Evolutionary conservation across 2,113 vertebrate genomes (phyloP), one percentile per base, ranked within the genome.

Genomic region (Hydropotes inermis): DNA sequence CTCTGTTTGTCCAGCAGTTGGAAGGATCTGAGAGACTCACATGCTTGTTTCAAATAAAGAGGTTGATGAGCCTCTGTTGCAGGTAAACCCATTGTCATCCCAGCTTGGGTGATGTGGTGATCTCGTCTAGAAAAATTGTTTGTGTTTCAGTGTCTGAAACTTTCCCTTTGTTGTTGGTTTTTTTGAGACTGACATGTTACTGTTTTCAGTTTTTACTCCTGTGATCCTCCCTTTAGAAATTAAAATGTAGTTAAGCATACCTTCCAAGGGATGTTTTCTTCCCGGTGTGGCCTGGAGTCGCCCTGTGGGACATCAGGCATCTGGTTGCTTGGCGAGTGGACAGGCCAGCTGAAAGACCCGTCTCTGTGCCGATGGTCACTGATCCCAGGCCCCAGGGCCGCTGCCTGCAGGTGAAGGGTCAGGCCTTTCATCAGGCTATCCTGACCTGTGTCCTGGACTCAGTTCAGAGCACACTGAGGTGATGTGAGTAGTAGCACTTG

Each of bases 21-120:
- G 98, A 99, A 36, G 99, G 99, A 79, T 99, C 99, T 57, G 99
- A 99, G 97, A 99, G 99, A 96, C 99, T 99, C 57, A 99, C 99
- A 0, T 99, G 99, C 98, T 97, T 99, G 93, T 99, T 99, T 99
- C 99, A 99, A 98, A 99, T 99, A 98, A 99, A 99, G 99, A 99
- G 99, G 97, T 98, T 99, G 93, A 98, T 99, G 98, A 99, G 99
- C 91, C 99, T 99, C 64, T 99, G 99, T 98, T 99, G 99, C 99
- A 99, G 99, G 99, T 99, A 99, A 98, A 39, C 89, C 33, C 11
- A 0, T 55, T 9, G 47, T 21, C 39, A 39, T 28, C 58, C 30
- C 61, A 94, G 3, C 30, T 1, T 1, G 7, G 30, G 4, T 52
- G 21, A 17, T 0, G 16, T 87, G 25, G 93, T 95, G 83, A 95